phyloP scores from a whole-genome alignment of 2,797 vertebrate genomes.

The Sebastes nivosus region DNA sequence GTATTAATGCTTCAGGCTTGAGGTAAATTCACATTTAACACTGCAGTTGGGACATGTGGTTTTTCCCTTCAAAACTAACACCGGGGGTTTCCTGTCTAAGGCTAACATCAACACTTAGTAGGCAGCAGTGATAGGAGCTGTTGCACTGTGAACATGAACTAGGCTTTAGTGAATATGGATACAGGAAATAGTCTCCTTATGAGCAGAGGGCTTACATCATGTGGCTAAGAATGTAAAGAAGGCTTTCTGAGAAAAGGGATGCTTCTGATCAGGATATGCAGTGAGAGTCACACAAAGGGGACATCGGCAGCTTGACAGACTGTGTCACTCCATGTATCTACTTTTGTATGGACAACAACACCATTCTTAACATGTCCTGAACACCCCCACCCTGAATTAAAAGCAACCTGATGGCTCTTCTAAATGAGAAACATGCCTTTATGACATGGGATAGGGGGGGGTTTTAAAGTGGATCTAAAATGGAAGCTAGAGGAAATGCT shows the following conservation, averaged over 20 bases:
- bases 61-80: constrained; percentile 3
- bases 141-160: background rate
- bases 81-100: constrained; percentile 16
- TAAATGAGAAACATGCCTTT: background rate
- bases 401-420: background rate
- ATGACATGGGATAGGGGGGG: background rate
- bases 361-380: background rate
- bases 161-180: background rate
- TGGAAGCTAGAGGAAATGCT: background rate
- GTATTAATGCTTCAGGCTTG: constrained; percentile 38
- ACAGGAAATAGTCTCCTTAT: constrained; percentile 20
- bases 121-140: constrained; percentile 6
- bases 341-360: background rate
- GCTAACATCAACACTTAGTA: constrained; percentile 33
- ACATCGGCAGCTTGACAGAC: background rate
- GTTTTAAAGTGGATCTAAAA: background rate
- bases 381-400: constrained; percentile 1
- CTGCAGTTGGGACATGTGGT: constrained; percentile 10
- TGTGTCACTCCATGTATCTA: background rate
- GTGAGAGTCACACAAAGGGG: background rate
- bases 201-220: constrained; percentile 6
- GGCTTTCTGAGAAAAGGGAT: too few species aligned
- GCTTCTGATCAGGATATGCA: background rate
- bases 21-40: constrained; percentile 29
- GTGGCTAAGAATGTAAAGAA: constrained; percentile 8